Base-by-base conservation (phyloP, 1,140 invertebrate genomes). In the Phymastichus coffea region DNA sequence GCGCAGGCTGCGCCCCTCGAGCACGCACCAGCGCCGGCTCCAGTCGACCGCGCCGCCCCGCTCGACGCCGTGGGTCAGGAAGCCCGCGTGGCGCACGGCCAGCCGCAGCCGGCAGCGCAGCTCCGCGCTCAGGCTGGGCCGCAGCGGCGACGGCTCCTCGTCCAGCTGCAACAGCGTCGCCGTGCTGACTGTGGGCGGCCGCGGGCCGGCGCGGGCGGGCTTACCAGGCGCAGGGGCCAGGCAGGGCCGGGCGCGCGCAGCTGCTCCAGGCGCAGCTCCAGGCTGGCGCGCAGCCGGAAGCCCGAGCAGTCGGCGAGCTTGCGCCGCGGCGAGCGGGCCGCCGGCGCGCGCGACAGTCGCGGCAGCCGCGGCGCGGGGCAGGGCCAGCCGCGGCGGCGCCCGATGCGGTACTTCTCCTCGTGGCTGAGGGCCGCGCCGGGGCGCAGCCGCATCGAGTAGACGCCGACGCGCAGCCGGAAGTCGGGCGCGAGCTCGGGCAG, bases 11-110 rank as follows among this genome's bases (percentile, higher is more conserved):
- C 66, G 63, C 0, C 70, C 70, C 14, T 72, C 56, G 7, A 81
- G 60, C 7, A 71, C 52, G 63, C 78, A 80, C 77, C 77, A 82
- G 46, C 73, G 57, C 14, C 74, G 61, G 58, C 77, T 79, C 79
- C 80, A 81, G 9, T 44, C 52, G 3, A 62, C 61, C 8, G 62
- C 58, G 6, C 70, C 69, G 0, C 66, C 68, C 6, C 26, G 54
- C 41, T 72, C 70, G 33, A 64, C 64, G 4, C 74, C 76, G 40
- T 76, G 63, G n/a, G 70, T 77, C 3, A 81, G 46, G 64, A 80
- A 81, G 14, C 77, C 80, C 4, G 65, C 54, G 46, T 71, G 67
- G 15, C 28, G 59, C 6, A 69, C 57, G 0, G 56, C 63, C 19
- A 80, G 53, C 14, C 73, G 43, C 0, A 79, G 60, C 6, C 55